A percentile compares a stretch with the other conserved stretches of the same genome.
phyloP scores from a whole-genome alignment of 1,140 invertebrate genomes.

The Hyposmocoma kahamanoa region DNA sequence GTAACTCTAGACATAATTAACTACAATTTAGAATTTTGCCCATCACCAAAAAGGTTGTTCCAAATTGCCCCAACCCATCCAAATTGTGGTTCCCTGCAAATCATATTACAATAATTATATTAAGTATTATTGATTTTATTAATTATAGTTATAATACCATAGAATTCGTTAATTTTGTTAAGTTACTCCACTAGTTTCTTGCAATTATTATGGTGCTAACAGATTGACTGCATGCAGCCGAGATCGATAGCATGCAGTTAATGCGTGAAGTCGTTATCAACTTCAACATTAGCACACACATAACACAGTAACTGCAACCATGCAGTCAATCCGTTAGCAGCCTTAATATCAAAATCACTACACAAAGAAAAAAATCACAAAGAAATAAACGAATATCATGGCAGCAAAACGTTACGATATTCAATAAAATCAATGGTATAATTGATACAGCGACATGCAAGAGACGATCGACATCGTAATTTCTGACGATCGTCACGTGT shows the following conservation, averaged over 20 bases:
- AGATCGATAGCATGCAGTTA: not conserved
- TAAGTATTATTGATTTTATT: not conserved
- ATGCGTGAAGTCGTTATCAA: not conserved
- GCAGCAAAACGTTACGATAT: too few relatives aligned
- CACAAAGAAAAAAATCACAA: too few relatives aligned
- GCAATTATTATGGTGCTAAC: not conserved
- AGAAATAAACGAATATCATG: too few relatives aligned
- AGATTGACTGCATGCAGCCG: not conserved
- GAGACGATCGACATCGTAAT: too few relatives aligned
- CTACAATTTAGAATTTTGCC: not conserved
- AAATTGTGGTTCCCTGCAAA: slow-evolving; percentile 42
- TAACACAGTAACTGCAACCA: too few relatives aligned
- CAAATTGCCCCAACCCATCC: slow-evolving; percentile 53
- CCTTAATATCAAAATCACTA: too few relatives aligned
- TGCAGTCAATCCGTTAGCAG: too few relatives aligned
- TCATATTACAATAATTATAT: slow-evolving; percentile 7
- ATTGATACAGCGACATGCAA: too few relatives aligned
- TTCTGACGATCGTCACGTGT: too few relatives aligned
- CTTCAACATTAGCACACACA: too few relatives aligned
- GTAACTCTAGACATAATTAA: too few relatives aligned
- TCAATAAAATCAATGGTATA: too few relatives aligned
- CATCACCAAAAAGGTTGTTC: slow-evolving; percentile 42
- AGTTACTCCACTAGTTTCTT: not conserved
- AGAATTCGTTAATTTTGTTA: not conserved
- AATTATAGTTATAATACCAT: not conserved